Evolutionary conservation across 2,797 vertebrate species (phyloP).

Genomic region (Micrastur ruficollis): DNA sequence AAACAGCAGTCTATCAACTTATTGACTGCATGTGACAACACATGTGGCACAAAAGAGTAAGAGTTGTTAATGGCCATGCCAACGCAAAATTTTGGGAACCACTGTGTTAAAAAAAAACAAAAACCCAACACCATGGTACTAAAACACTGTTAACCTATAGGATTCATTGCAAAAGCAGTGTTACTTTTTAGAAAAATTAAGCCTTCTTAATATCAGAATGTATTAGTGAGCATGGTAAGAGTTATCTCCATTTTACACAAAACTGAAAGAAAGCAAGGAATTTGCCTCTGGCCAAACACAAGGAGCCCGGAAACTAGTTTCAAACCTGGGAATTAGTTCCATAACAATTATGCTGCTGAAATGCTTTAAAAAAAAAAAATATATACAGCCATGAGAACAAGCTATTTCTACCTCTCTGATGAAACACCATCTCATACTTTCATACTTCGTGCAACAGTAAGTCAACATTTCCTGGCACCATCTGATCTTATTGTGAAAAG

Average conservation of each 20-base stretch:
- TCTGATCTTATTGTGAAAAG: background rate
- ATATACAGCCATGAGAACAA: background rate
- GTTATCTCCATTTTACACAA: background rate
- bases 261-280: background rate
- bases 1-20: background rate
- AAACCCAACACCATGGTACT: background rate
- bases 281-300: background rate
- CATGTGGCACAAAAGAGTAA: fast-evolving
- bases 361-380: background rate
- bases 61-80: background rate
- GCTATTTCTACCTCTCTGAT: background rate
- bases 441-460: background rate
- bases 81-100: background rate
- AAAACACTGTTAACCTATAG: background rate
- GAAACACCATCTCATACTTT: background rate
- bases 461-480: background rate
- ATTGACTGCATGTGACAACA: background rate
- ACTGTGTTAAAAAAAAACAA: background rate
- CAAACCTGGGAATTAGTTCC: background rate
- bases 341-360: background rate
- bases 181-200: background rate
- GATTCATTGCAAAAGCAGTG: background rate
- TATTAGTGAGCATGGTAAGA: background rate
- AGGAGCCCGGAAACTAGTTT: background rate
- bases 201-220: background rate